Conservation (phyloP, 2,113 vertebrate species). For the Tachycineta bicolor region DNA sequence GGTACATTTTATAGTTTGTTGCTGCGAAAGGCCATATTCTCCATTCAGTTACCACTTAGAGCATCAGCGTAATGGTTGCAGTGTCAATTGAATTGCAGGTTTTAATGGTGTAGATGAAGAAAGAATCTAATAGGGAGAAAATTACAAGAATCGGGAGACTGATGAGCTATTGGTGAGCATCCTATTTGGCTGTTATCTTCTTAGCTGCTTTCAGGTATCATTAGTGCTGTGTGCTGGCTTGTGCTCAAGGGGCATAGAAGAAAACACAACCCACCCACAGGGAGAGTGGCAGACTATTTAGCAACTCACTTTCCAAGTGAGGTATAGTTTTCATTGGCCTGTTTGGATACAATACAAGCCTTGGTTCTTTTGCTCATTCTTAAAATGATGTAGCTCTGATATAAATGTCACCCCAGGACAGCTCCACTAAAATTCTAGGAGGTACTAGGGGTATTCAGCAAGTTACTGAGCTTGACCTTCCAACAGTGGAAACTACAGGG, state of each 20-base stretch:
- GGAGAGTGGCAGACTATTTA: neutral
- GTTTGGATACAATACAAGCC: neutral
- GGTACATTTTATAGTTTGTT: neutral
- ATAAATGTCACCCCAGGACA: neutral
- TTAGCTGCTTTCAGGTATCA: neutral
- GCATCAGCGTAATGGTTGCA: neutral
- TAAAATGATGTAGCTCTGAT: neutral
- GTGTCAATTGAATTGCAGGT: neutral
- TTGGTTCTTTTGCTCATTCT: neutral
- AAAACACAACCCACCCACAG: neutral
- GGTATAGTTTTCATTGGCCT: accelerated
- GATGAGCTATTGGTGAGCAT: neutral
- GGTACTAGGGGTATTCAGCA: neutral
- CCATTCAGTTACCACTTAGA: neutral
- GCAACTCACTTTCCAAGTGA: neutral
- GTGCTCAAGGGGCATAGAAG: neutral
- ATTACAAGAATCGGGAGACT: neutral
- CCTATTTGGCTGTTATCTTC: neutral
- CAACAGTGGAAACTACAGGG: neutral
- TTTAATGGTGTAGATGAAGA: neutral
- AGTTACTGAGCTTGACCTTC: neutral
- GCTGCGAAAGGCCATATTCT: neutral
- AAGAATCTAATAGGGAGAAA: neutral
- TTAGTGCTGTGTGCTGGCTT: neutral
- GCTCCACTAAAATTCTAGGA: neutral